A percentile compares a stretch with the other conserved stretches of the same genome.
These are phyloP conservation scores for Cerceris rybyensis DNA, from an alignment of 2,888 invertebrate genomes.

Conservation along the genomic window DNA sequence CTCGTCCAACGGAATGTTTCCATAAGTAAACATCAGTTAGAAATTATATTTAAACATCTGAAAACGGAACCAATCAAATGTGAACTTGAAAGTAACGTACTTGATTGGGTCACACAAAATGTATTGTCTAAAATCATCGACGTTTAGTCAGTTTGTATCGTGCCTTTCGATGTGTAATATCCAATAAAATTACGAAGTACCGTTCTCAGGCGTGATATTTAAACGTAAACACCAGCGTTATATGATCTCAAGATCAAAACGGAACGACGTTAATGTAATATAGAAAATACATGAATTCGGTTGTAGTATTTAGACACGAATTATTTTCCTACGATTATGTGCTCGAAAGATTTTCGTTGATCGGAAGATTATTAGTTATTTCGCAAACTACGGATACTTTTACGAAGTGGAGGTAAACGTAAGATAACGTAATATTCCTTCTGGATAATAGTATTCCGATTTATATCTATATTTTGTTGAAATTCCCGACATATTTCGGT, in stretches of 20 bases:
- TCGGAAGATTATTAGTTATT: neutral
- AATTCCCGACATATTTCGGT: neutral
- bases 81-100: slow-evolving; percentile 32
- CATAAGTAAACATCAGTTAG: slow-evolving; percentile 23
- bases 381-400: neutral
- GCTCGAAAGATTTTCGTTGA: neutral
- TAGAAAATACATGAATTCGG: neutral
- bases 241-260: neutral
- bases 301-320: neutral
- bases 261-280: neutral
- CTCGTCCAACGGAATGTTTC: neutral
- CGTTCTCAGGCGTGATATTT: slow-evolving; percentile 29
- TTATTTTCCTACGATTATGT: neutral
- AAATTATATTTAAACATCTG: slow-evolving; percentile 31
- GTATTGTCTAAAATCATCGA: slow-evolving; percentile 32
- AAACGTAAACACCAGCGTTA: slow-evolving; percentile 13
- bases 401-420: neutral
- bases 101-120: slow-evolving; percentile 49
- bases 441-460: slow-evolving; percentile 4
- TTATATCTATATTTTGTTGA: slow-evolving; percentile 2
- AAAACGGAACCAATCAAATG: slow-evolving; percentile 44
- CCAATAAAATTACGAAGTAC: slow-evolving; percentile 35
- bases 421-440: neutral
- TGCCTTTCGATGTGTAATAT: slow-evolving; percentile 43
- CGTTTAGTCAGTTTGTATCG: slow-evolving; percentile 52